Base-by-base conservation (phyloP, 2,797 vertebrate species). In the Pterois miles region DNA sequence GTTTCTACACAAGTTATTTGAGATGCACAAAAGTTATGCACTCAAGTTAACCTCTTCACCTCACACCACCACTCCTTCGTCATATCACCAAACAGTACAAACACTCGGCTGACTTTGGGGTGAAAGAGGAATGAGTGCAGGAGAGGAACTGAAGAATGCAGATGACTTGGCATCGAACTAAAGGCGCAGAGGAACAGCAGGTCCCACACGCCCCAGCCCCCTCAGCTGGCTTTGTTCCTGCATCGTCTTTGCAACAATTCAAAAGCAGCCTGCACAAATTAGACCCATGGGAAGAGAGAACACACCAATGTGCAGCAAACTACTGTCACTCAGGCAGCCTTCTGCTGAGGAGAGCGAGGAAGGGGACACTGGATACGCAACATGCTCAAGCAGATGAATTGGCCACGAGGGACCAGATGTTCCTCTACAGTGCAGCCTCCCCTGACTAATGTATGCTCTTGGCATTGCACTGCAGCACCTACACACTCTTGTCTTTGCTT, bases 241-340 rank as follows among this genome's bases (percentile, higher is more conserved):
- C 90, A 91, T 89, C 87, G 89, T 91, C 90, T 93, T 89, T 89
- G 84, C 89, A 89, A 86, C 91, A 90, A 92, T 93, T 94, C 86
- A 90, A 91, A 91, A 92, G 83, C 88, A 88, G 90, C 91, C 85
- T 90, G 87, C 90, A 89, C 92, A 94, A 95, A 94, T 94, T 93
- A 94, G 91, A 89, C 92, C 93, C 93, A 88, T 58, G 87, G 93
- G 94, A 89, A 73, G 80, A 71, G 78, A 72, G 86, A 87, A 79
- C 71, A 89, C 87, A 85, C 90, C 88, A 87, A 73, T 31, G 48
- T 84, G 86, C 87, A 80, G 89, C 85, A 83, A 88, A 86, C 85
- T 82, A 85, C 90, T 88, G 92, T 91, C 92, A 92, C 85, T 91
- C 91, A 86, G 70, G 48, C 31, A 60, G 29, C 67, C 80, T 77